Evolutionary conservation across 37 sponge, comb jelly and placozoan species (phyloP), one percentile per base, ranked within the genome.

Genomic region (Ianthella basta): DNA sequence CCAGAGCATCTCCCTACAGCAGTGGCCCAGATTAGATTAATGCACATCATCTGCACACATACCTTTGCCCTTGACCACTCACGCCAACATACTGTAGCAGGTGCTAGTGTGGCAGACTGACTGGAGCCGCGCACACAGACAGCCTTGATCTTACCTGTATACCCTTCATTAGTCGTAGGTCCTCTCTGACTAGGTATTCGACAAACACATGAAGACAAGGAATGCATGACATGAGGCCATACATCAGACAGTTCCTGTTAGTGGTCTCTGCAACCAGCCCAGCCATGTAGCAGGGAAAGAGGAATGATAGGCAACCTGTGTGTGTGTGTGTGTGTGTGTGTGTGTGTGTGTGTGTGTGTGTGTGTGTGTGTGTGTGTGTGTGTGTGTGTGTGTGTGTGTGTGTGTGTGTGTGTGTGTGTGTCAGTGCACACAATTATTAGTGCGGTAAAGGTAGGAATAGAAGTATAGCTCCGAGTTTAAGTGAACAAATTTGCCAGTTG

Each of bases 301-400:
- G 20, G 54, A 38, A 75, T 36, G 78, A 40, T 10, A 75, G 53
- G 38, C 37, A n/a, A 12, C 78, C 78, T 75, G 78, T 41, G 40
- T 44, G 50, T 10, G 50, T 44, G 50, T 44, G 50, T 44, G 8
- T 44, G 50, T 44, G 50, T 44, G 50, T 44, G 50, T 44, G 50
- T 44, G 8, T 44, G 50, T 44, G 50, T 44, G 27, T 57, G 25
- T 25, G 57, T 21, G 73, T 59, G 75, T 32, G 61, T 72, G 75
- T 59, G 59, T 60, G 56, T 25, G 80, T 80, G 80, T 60, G 80
- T 64, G 79, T 60, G 80, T 79, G 86, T 37, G 68, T 41, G 80
- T 27, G 55, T 69, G 54, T 12, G 72, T 68, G 72, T 33, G 55
- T 63, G 29, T 37, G 83, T 61, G 69, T 13, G 44, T 73, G 35